Base-by-base conservation (phyloP, 2,113 vertebrate species). In the Notarius quadriscutis region DNA sequence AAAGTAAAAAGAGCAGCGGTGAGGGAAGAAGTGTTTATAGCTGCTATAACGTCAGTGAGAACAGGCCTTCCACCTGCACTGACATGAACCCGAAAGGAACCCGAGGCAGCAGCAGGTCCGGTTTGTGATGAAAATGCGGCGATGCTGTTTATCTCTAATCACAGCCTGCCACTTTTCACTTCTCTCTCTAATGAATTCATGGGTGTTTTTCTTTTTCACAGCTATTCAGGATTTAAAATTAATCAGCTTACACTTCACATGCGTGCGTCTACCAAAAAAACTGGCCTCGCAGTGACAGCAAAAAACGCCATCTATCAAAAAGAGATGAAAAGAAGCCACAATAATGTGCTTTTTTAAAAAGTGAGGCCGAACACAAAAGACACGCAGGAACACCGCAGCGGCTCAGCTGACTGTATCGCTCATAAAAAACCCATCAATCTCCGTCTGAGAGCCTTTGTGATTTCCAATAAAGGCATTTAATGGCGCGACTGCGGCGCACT, bases 381-480 rank as follows among this genome's bases (percentile, higher is more conserved):
- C 20, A 53, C 17, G 57, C 51, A 83, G 82, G 78, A 79, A 34
- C 12, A 27, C 41, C 9, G 34, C 50, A 78, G 50, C 22, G 34
- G 72, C 63, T 51, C 51, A 53, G 77, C 65, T 48, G 81, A 86
- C 71, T 67, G 78, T 48, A 74, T n/a, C 34, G 27, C 88, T 89
- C 50, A 30, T 62, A 71, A 80, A 69, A 65, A 79, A 41, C 48
- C 63, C 55, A 65, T 82, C 75, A 89, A 85, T 87, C 86, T 50
- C 22, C 55, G 79, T 75, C 69, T 50, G 17, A 57, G 72, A 79
- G 72, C 57, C 75, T 86, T 20, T 8, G 83, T 72, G 81, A 87
- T 79, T 58, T 81, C 83, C 65, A 87, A 51, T 87, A 75, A 78
- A 87, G 81, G 86, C 62, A 51, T 83, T 84, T 84, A 77, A 75